Base-by-base conservation (phyloP, 2,888 invertebrate genomes). In the Plebejus argus region DNA sequence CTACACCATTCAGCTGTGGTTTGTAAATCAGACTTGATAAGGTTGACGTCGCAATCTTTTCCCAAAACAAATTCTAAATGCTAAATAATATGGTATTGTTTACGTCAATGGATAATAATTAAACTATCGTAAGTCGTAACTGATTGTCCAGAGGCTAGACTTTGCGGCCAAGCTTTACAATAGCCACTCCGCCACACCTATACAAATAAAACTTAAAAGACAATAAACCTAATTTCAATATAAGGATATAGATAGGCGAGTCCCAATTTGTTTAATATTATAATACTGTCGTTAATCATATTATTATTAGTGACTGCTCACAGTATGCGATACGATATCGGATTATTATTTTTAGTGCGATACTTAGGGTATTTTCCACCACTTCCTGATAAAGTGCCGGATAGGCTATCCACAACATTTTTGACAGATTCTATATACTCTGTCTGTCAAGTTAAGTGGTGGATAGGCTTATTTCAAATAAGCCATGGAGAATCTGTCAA, bases 141-240 rank as follows among this genome's bases (percentile, higher is more conserved):
- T 28, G 4, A 6, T 66, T 66, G 15, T 61, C n/a, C 23, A 20
- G 0, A 3, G 5, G 20, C 23, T 61, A 61, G 23, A 61, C 20
- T 3, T 23, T 23, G 23, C 4, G 23, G 23, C 58, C 58, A 58
- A 5, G n/a, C 20, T 61, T 61, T 3, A 23, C 61, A 28, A 15
- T 66, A 28, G 66, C 28, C 61, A 66, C 61, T 5, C 61, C 28
- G 66, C 28, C 61, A 66, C 61, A 15, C 61, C 28, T 66, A 23
- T 45, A 45, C 45, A 12, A n/a, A n/a, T n/a, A n/a, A n/a, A n/a
- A n/a, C 15, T 28, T 23, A 66, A 66, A 1, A 66, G 8, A 23
- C 4, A 23, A 66, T 66, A 61, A 28, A 66, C 66, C 66, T 66
- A 66, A 33, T 66, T 66, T 66, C 12, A 66, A 66, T 33, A 33